Percentiles rank a stretch among this genome's conserved stretches.
Conservation (phyloP, 2,888 invertebrate species). For the Mesopsocus fuscifrons region DNA sequence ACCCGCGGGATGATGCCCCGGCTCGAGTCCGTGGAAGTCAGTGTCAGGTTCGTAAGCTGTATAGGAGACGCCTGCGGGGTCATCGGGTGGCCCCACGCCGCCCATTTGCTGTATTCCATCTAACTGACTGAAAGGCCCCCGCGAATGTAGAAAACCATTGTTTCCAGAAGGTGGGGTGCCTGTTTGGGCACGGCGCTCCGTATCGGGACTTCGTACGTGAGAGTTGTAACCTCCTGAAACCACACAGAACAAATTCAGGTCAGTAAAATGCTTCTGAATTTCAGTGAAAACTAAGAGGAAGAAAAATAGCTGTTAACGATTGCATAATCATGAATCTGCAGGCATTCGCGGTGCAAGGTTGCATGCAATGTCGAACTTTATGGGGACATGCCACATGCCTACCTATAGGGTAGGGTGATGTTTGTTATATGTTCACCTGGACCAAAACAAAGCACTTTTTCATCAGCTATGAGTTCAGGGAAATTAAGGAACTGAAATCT, state of each 20-base stretch:
- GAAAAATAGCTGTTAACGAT: no score
- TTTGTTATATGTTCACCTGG: no score
- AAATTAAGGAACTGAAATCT: no score
- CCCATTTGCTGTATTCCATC: conserved; percentile 6
- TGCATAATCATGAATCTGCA: no score
- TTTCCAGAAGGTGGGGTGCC: conserved; percentile 1
- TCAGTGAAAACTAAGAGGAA: no score
- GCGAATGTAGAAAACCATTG: conserved; percentile 5
- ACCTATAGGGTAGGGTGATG: no score
- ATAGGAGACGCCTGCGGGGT: conserved; percentile 23
- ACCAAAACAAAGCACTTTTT: no score
- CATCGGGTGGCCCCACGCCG: neutral
- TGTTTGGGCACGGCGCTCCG: neutral
- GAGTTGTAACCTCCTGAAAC: conserved; percentile 5
- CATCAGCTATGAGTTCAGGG: no score
- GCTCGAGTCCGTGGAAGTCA: conserved; percentile 34
- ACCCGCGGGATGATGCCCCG: conserved; percentile 32
- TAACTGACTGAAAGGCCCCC: conserved; percentile 2
- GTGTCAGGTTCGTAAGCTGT: conserved; percentile 31
- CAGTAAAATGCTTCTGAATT: no score
- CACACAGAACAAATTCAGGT: neutral
- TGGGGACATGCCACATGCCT: no score
- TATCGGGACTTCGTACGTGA: conserved; percentile 2
- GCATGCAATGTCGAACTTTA: no score
- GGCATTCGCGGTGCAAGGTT: no score